phyloP scores from a whole-genome alignment of 2,888 invertebrate species.

The Pyrochroa serraticornis region DNA sequence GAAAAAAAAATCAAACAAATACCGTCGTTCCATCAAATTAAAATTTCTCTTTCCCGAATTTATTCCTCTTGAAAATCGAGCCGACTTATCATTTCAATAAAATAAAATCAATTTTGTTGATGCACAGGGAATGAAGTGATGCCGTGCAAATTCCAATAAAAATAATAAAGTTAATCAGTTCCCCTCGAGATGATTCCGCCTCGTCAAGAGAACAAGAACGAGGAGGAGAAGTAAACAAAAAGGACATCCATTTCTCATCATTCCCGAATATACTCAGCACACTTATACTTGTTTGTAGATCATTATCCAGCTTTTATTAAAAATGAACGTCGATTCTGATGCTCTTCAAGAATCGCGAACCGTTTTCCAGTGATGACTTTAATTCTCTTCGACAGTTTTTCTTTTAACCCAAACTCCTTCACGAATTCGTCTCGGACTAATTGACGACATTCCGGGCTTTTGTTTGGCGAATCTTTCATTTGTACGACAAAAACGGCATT shows the following conservation, averaged over 20 bases:
- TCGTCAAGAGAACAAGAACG: conserved; percentile 9
- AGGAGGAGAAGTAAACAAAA: conserved; percentile 28
- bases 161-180: conserved; percentile 35
- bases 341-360: neutral
- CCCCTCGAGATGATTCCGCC: conserved; percentile 25
- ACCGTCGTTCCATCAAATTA: conserved; percentile 5
- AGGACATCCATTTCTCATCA: conserved; percentile 31
- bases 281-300: conserved; percentile 35
- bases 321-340: conserved; percentile 1
- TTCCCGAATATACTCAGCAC: conserved; percentile 25
- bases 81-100: conserved; percentile 15
- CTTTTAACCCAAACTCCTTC: too few species aligned
- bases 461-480: neutral
- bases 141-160: conserved; percentile 30
- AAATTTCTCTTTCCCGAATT: conserved; percentile 1
- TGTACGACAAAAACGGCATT: neutral
- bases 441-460: too few species aligned
- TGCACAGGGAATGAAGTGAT: conserved; percentile 14
- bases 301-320: conserved; percentile 26
- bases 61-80: conserved; percentile 6
- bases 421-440: too few species aligned
- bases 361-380: neutral
- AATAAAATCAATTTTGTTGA: neutral
- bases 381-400: too few species aligned
- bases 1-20: neutral